Conservation (phyloP, 2,113 vertebrate species). For the Prionailurus bengalensis region DNA sequence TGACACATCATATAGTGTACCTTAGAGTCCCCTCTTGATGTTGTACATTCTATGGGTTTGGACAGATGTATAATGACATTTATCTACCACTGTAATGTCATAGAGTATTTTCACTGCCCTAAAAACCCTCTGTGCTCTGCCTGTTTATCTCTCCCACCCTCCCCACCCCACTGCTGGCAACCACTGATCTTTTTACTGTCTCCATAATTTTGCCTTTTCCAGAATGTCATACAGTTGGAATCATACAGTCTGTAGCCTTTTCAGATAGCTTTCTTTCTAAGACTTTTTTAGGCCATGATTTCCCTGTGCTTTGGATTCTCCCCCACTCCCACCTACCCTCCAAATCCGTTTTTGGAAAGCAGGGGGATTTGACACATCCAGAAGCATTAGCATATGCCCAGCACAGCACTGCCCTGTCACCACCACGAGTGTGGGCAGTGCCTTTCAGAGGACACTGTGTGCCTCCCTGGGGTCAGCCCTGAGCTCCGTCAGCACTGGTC, state of each 20-base stretch:
- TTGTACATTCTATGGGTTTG: not conserved
- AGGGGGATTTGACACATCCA: not conserved
- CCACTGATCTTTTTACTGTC: not conserved
- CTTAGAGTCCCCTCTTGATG: not conserved
- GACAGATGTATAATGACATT: not conserved
- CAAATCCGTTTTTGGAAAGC: not conserved
- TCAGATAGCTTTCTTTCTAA: not conserved
- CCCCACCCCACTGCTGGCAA: not conserved
- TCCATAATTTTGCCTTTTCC: not conserved
- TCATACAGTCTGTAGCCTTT: not conserved
- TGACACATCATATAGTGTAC: not conserved
- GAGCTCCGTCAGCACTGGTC: constrained; percentile 36
- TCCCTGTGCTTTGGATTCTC: not conserved
- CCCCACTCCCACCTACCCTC: not conserved
- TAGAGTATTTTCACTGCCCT: not conserved
- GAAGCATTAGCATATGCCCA: not conserved
- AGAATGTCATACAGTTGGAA: not conserved
- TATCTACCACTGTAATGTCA: not conserved
- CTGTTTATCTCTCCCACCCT: not conserved
- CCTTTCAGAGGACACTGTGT: not conserved
- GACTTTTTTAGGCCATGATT: not conserved
- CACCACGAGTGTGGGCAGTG: not conserved
- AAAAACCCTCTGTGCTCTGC: not conserved
- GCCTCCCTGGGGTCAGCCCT: not conserved
- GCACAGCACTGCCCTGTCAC: not conserved